phyloP scores from a whole-genome alignment of 2,797 vertebrate genomes.

The Heterohyrax brucei region DNA sequence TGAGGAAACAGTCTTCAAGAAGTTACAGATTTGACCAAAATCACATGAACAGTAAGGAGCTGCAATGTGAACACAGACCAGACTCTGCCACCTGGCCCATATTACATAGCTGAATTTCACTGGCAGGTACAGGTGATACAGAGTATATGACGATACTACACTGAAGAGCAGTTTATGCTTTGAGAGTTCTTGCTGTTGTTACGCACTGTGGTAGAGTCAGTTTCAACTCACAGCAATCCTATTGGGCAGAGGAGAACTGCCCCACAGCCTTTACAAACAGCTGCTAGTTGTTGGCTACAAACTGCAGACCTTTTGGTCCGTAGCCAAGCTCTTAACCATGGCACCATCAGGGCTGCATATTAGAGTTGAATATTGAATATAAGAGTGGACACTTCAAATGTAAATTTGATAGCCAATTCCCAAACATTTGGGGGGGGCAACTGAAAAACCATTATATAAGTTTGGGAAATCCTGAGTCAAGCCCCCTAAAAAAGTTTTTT shows the following conservation, averaged over 20 bases:
- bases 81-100: background rate
- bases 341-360: no score
- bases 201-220: no score
- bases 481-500: background rate
- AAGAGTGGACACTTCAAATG: background rate
- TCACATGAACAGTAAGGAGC: background rate
- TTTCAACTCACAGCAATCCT: no score
- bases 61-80: slow-evolving; percentile 12
- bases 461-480: slow-evolving; percentile 43
- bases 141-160: background rate
- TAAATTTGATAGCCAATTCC: slow-evolving; percentile 38
- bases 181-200: background rate
- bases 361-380: background rate
- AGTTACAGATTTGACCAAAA: background rate
- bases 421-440: background rate
- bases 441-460: background rate
- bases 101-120: background rate
- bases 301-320: no score
- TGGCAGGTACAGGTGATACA: background rate
- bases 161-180: slow-evolving; percentile 21
- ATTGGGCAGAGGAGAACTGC: no score
- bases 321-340: no score
- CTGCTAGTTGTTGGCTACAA: no score
- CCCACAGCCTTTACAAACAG: no score
- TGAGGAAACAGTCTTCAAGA: slow-evolving; percentile 54